Evolutionary conservation across 2,797 vertebrate genomes (phyloP).

Genomic region (Acomys russatus): DNA sequence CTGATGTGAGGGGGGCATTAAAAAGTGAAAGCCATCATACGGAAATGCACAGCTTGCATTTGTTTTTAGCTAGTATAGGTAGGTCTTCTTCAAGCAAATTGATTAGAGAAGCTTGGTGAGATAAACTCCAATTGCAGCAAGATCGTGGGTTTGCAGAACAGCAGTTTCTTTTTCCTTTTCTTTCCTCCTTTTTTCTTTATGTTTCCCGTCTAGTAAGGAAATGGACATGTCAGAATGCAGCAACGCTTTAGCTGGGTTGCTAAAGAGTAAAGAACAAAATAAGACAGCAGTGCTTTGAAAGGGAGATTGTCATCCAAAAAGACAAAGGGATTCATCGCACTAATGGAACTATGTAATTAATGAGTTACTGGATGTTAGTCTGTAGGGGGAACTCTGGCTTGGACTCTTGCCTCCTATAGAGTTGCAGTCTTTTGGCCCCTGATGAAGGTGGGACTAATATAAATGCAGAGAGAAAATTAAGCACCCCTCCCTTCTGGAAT

Average conservation of each 20-base stretch:
- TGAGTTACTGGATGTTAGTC: conserved; percentile 76
- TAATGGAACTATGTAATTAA: conserved; percentile 84
- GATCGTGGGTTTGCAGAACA: neutral
- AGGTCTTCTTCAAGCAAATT: conserved; percentile 40
- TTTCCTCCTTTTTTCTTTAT: neutral
- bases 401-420: conserved; percentile 71
- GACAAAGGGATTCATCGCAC: conserved; percentile 76
- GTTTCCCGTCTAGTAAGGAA: conserved; percentile 63
- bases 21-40: conserved; percentile 19
- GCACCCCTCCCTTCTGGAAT: conserved; percentile 2
- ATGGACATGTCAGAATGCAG: conserved; percentile 63
- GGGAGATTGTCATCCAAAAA: conserved; percentile 78
- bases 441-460: conserved; percentile 21
- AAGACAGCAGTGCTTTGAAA: conserved; percentile 71
- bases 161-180: neutral
- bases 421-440: conserved; percentile 65
- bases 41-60: neutral
- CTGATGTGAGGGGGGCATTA: conserved; percentile 6
- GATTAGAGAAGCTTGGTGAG: conserved; percentile 11
- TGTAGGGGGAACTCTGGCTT: conserved; percentile 69
- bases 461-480: conserved; percentile 54
- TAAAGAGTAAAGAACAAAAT: conserved; percentile 71
- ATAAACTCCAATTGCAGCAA: conserved; percentile 28
- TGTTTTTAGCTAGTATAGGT: conserved; percentile 16
- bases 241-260: conserved; percentile 11